Evolutionary conservation across 2,888 invertebrate genomes (phyloP).

Genomic region (Busseola fusca): DNA sequence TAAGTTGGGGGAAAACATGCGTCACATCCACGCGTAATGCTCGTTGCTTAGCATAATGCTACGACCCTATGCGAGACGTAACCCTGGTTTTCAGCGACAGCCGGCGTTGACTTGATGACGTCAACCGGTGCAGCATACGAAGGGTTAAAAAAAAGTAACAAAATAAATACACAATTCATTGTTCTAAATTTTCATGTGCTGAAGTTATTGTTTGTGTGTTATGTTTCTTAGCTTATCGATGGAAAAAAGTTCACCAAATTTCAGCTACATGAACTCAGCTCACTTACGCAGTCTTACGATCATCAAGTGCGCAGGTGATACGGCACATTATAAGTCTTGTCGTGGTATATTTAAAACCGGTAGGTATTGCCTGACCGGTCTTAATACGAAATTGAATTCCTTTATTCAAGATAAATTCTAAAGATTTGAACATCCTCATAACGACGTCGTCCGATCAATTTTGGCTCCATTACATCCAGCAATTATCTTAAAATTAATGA

Average conservation of each 20-base stretch:
- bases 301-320: too few species aligned
- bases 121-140: neutral
- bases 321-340: neutral
- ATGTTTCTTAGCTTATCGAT: too few species aligned
- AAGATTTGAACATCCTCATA: slow-evolving; percentile 11
- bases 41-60: neutral
- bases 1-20: neutral
- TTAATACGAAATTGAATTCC: slow-evolving; percentile 8
- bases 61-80: neutral
- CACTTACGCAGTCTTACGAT: too few species aligned
- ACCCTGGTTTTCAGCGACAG: neutral
- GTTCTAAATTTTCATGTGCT: neutral
- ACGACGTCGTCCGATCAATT: slow-evolving; percentile 2
- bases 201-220: too few species aligned
- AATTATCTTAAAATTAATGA: slow-evolving; percentile 35
- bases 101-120: neutral
- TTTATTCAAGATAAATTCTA: neutral
- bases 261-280: too few species aligned
- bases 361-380: neutral
- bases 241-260: too few species aligned
- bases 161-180: neutral
- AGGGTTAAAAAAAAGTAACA: neutral
- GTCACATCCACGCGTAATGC: neutral
- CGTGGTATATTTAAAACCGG: neutral
- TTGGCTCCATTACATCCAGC: slow-evolving; percentile 23